phyloP scores from a whole-genome alignment of 1,140 invertebrate genomes.

The Lepidurus couesii region DNA sequence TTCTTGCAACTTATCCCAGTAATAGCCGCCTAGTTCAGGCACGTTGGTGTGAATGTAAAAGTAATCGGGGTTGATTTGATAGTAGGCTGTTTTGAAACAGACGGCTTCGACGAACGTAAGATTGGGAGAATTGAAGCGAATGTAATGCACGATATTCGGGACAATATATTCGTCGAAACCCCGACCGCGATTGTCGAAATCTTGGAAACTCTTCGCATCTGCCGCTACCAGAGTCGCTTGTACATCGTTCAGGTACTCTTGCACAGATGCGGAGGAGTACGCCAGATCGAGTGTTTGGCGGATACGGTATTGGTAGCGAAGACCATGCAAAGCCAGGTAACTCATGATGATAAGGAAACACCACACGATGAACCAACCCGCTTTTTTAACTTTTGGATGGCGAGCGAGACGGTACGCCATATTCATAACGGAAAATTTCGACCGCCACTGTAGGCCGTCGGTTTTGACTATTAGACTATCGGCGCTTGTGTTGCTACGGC shows the following conservation, averaged over 20 bases:
- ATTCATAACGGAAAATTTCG: too few species aligned
- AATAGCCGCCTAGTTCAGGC: constrained; percentile 27
- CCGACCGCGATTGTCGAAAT: not conserved
- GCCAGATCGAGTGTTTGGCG: not conserved
- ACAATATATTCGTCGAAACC: constrained; percentile 29
- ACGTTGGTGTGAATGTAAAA: constrained; percentile 33
- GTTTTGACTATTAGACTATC: too few species aligned
- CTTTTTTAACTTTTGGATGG: too few species aligned
- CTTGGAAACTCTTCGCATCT: not conserved
- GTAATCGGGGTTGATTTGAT: constrained; percentile 31
- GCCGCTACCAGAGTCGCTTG: not conserved
- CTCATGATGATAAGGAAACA: not conserved
- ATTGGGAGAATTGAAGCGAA: constrained; percentile 26
- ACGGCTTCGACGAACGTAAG: constrained; percentile 32
- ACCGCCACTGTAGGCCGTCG: too few species aligned
- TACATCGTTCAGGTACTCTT: not conserved
- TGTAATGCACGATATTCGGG: constrained; percentile 34
- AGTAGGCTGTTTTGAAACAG: constrained; percentile 26
- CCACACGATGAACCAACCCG: too few species aligned
- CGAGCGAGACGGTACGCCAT: too few species aligned
- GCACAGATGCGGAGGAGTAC: not conserved
- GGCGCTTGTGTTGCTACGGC: too few species aligned
- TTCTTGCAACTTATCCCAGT: constrained; percentile 30
- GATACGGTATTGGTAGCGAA: not conserved
- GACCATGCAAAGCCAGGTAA: not conserved